Evolutionary conservation across 1,140 invertebrate species (phyloP), one percentile per base, ranked within the genome.

Genomic region (Rhagoletis pomonella): DNA sequence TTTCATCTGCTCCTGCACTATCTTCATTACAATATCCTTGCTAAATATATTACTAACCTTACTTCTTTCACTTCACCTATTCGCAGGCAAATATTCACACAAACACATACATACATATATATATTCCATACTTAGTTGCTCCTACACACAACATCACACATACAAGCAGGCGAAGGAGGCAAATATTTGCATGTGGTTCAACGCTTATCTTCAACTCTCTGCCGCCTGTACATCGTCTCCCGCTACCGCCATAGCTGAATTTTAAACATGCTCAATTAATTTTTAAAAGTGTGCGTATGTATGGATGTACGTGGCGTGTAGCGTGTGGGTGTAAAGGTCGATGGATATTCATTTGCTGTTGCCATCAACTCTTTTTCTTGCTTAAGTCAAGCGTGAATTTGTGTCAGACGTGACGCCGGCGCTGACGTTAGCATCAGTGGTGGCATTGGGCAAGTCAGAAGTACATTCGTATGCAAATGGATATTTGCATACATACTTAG

Each of bases 191-290:
- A 19, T 81, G 73, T 29, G 73, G 73, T 55, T 81, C 73, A 58
- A 81, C 17, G 73, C 73, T 81, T 55, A 58, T 55, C 73, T 55
- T 55, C 73, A 55, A 9, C 44, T 42, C 10, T 29, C n/a, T 19
- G 2, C 44, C 12, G 10, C 12, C 67, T 3, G 7, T 4, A 10
- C 1, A 4, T 39, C 29, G 65, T 12, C 2, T 39, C 60, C 29
- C 19, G 42, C 67, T n/a, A 58, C 44, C 19, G 73, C 73, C 67
- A 44, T 44, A 42, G 47, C 73, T 55, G 50, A 81, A 81, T 55
- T 81, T 81, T 19, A 81, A 81, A 81, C 50, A 81, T 81, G 73
- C 73, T 81, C 73, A 81, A 81, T 81, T 81, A 81, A 81, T 55
- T 81, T 81, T 47, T 44, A 29, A 81, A 81, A 55, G 19, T 81